Evolutionary conservation across 2,888 invertebrate species (phyloP), one percentile per base, ranked within the genome.

Genomic region (Anorthoa munda): DNA sequence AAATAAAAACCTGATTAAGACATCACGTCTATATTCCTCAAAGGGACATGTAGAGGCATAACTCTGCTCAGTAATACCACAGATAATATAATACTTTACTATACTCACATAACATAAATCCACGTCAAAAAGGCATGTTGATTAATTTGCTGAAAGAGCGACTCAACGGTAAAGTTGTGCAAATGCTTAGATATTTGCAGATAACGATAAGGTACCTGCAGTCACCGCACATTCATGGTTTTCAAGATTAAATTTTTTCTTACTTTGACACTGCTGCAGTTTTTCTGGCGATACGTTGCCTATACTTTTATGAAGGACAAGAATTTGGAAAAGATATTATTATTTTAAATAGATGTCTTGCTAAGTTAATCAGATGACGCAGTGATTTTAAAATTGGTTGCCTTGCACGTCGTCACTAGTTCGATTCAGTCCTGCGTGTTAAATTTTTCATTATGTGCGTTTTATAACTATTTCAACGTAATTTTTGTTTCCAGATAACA

Each of bases 401-500:
- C 18, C n/a, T 4, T 53, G 18, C 15, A n/a, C 4, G n/a, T 23
- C 13, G 17, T 51, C 39, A 7, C 23, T 4, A n/a, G 53, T 69
- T 53, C 17, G 17, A 68, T 58, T 69, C 9, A 39, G 39, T 39
- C 0, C 39, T 39, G 39, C 9, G 9, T 39, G 39, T 39, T 1
- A 1, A 39, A 39, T 9, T 9, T 39, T 39, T 39, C 39, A 7
- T 1, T 31, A 31, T 5, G 31, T 31, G 31, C 7, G 31, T 31
- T 31, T 31, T 31, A 7, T 31, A 31, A 31, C 39, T 39, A 39
- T 39, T 39, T 53, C 21, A 59, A 46, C 45, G 15, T 58, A 15
- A 39, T 50, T 61, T 61, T 60, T 13, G 55, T 82, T 94, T 94
- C 67, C 89, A 95, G 95, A 90, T 90, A 45, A 86, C 88, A 46